These are phyloP conservation scores for Sphenopsis melanotis DNA, from an alignment of 2,797 vertebrate species.

Conservation along the genomic window DNA sequence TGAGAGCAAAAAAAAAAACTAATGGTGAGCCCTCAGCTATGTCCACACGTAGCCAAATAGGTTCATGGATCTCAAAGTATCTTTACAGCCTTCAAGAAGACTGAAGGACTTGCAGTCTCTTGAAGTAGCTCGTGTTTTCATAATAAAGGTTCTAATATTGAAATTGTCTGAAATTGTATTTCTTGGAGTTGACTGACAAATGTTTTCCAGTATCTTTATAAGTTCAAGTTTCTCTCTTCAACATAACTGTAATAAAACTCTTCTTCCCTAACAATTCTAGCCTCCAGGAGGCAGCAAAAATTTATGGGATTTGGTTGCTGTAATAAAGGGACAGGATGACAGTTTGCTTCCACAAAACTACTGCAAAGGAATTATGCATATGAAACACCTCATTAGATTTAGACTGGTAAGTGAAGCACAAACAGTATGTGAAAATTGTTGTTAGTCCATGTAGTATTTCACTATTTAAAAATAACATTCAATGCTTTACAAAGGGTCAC, in stretches of 20 bases:
- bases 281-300: slow-evolving; percentile 93
- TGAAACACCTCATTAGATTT: slow-evolving; percentile 91
- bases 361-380: slow-evolving; percentile 93
- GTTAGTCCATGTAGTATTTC: not conserved
- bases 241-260: not conserved
- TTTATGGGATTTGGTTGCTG: slow-evolving; percentile 92
- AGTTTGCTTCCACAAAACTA: slow-evolving; percentile 92
- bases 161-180: not conserved
- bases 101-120: not conserved
- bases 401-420: slow-evolving; percentile 81
- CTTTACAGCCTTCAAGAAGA: not conserved
- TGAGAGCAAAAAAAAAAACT: not conserved
- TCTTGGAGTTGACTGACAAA: not conserved
- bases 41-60: not conserved
- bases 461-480: not conserved
- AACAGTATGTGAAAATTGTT: not conserved
- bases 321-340: slow-evolving; percentile 92
- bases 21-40: not conserved
- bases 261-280: slow-evolving; percentile 66
- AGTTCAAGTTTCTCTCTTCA: not conserved
- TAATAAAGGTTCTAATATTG: not conserved
- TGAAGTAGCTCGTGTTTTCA: not conserved
- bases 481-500: not conserved
- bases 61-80: not conserved
- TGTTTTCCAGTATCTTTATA: not conserved